Percentiles rank a stretch among this genome's conserved stretches.
Evolutionary conservation across 2,797 vertebrate genomes (phyloP).

Genomic region (Enteromius unitaeniatus): DNA sequence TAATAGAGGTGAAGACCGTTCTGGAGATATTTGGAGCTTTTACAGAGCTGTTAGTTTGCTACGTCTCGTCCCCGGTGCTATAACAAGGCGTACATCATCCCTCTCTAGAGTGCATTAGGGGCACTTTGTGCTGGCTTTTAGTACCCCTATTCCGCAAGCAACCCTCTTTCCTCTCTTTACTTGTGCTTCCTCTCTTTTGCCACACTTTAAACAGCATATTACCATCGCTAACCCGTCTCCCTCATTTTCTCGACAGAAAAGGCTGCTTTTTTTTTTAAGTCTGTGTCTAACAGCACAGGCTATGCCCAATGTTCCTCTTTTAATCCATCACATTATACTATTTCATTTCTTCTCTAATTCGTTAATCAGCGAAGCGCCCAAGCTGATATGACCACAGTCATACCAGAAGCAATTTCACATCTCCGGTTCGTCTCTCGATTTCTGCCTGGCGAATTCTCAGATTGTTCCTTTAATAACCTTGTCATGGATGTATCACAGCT

Average conservation of each 20-base stretch:
- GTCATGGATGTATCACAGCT: slow-evolving; percentile 51
- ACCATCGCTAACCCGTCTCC: slow-evolving; percentile 55
- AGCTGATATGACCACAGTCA: slow-evolving; percentile 58
- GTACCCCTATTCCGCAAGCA: slow-evolving; percentile 28
- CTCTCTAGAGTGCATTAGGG: slow-evolving; percentile 49
- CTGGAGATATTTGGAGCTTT: slow-evolving; percentile 46
- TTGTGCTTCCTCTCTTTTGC: slow-evolving; percentile 30
- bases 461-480: slow-evolving; percentile 56
- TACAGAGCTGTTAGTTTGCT: slow-evolving; percentile 40
- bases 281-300: slow-evolving; percentile 60
- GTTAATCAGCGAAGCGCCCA: slow-evolving; percentile 64
- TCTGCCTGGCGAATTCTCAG: slow-evolving; percentile 33
- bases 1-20: slow-evolving; percentile 42
- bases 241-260: slow-evolving; percentile 55
- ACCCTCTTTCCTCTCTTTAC: slow-evolving; percentile 29
- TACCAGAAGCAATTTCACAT: slow-evolving; percentile 63
- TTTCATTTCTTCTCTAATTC: slow-evolving; percentile 75
- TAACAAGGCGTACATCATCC: slow-evolving; percentile 38
- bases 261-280: slow-evolving; percentile 57
- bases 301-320: slow-evolving; percentile 60
- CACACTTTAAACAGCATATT: slow-evolving; percentile 34
- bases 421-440: slow-evolving; percentile 40
- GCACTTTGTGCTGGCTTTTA: slow-evolving; percentile 58
- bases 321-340: slow-evolving; percentile 69
- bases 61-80: slow-evolving; percentile 19